A percentile compares a stretch with the other conserved stretches of the same genome.
phyloP scores from a whole-genome alignment of 2,888 invertebrate species.

The Brassicogethes aeneus region DNA sequence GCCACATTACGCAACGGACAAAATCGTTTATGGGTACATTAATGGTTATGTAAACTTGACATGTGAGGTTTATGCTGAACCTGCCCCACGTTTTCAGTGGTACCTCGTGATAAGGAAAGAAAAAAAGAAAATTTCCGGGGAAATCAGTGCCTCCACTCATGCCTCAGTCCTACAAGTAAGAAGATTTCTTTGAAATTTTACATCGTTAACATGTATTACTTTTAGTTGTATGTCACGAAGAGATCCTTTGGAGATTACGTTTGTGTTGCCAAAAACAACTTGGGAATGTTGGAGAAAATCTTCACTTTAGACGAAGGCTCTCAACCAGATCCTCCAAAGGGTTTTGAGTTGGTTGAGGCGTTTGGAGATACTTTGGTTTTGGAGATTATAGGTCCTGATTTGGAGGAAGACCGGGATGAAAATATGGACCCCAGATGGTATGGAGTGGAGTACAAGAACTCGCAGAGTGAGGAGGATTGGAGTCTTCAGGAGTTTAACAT shows the following conservation, averaged over 20 bases:
- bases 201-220: slow-evolving; percentile 6
- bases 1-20: slow-evolving; percentile 28
- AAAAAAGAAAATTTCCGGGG: no score
- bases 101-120: neutral
- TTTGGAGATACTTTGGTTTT: slow-evolving; percentile 27
- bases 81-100: slow-evolving; percentile 42
- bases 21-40: slow-evolving; percentile 41
- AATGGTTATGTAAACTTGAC: slow-evolving; percentile 49
- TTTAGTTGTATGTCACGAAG: slow-evolving; percentile 33
- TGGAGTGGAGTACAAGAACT: slow-evolving; percentile 26
- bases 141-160: slow-evolving; percentile 20
- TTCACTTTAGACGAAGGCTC: slow-evolving; percentile 45
- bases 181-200: neutral
- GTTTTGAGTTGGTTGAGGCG: slow-evolving; percentile 25
- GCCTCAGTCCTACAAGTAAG: slow-evolving; percentile 27
- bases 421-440: slow-evolving; percentile 31
- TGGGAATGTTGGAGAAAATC: slow-evolving; percentile 44
- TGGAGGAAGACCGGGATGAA: slow-evolving; percentile 17
- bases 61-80: slow-evolving; percentile 73
- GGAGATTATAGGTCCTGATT: slow-evolving; percentile 26
- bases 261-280: slow-evolving; percentile 45
- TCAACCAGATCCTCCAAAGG: slow-evolving; percentile 44
- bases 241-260: slow-evolving; percentile 44
- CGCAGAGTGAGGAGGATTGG: slow-evolving; percentile 21
- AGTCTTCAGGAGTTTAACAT: slow-evolving; percentile 18